phyloP scores from a whole-genome alignment of 30 jellyfish, hydroid and myxozoan genomes.

The Clytia hemisphaerica region DNA sequence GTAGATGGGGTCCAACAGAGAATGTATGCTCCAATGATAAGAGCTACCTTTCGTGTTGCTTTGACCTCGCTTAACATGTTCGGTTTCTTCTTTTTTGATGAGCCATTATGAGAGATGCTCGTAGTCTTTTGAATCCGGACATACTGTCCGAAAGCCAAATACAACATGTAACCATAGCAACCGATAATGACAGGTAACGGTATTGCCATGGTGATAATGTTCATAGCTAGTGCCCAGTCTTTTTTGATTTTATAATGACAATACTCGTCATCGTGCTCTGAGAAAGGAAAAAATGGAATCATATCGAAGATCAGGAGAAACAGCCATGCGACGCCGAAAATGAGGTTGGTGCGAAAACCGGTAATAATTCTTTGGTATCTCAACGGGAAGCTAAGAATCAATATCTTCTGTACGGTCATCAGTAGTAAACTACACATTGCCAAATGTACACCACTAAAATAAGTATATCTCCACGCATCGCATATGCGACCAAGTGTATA shows the following conservation, averaged over 20 bases:
- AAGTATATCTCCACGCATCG: slow-evolving; percentile 59
- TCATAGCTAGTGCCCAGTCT: slow-evolving; percentile 65
- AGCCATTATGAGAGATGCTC: background rate
- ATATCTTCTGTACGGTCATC: slow-evolving; percentile 38
- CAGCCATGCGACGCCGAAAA: slow-evolving; percentile 34
- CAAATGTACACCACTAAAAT: slow-evolving; percentile 54
- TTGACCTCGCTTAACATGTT: slow-evolving; percentile 33
- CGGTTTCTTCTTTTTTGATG: slow-evolving; percentile 26
- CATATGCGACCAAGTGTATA: slow-evolving; percentile 31
- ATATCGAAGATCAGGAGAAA: slow-evolving; percentile 48
- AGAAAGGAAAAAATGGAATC: slow-evolving; percentile 35
- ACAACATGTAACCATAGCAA: slow-evolving; percentile 38
- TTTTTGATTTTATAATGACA: slow-evolving; percentile 56
- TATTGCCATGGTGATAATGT: slow-evolving; percentile 36
- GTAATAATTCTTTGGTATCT: slow-evolving; percentile 44
- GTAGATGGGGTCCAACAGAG: slow-evolving; percentile 66
- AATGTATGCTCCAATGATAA: slow-evolving; percentile 61
- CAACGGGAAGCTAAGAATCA: slow-evolving; percentile 44
- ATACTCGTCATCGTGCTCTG: background rate
- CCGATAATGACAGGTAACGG: slow-evolving; percentile 56
- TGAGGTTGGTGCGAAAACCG: slow-evolving; percentile 4
- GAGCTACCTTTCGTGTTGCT: slow-evolving; percentile 56
- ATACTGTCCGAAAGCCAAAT: slow-evolving; percentile 55
- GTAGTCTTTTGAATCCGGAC: background rate
- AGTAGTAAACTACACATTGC: slow-evolving; percentile 50